Evolutionary conservation across 2,888 invertebrate genomes (phyloP), one percentile per base, ranked within the genome.

Genomic region (Dastarcus helophoroides): DNA sequence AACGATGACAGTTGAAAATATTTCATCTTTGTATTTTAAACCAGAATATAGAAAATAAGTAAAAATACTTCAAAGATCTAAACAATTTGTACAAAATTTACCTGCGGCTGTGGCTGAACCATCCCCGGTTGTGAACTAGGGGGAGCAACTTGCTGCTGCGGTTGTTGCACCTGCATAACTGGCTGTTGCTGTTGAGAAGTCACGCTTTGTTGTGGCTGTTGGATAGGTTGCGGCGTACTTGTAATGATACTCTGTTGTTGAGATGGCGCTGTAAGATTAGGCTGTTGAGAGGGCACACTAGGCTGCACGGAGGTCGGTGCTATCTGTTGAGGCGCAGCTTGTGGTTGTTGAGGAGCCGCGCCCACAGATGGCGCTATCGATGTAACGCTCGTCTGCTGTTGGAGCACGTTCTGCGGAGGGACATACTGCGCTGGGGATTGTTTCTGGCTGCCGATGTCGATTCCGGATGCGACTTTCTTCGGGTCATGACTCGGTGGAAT

Each of bases 401-500:
- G n/a, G n/a, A n/a, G n/a, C n/a, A n/a, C n/a, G n/a, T n/a, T n/a
- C n/a, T n/a, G n/a, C n/a, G n/a, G n/a, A n/a, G 19, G 19, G 19
- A 6, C 6, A 6, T 6, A n/a, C 19, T n/a, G 19, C 6, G n/a
- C 19, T n/a, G 19, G 19, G 19, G n/a, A 17, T 6, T 7, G 19
- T 17, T 6, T 17, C n/a, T 17, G 19, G 19, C 6, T n/a, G 19
- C 6, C 22, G 22, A 22, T 1, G 10, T n/a, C n/a, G 25, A 23
- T 1, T 33, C 30, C 5, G 16, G 32, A 26, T 7, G 32, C 13
- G 17, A 35, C 15, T 24, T 45, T 44, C 24, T 45, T 40, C 5
- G 41, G 36, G 3, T 38, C 45, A 16, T 28, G 29, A 13, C n/a
- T 40, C 39, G 3, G 33, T 33, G 2, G 44, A 22, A 6, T 58